Percentiles rank a stretch among this genome's conserved stretches.
phyloP scores from a whole-genome alignment of 2,113 vertebrate species.

The Cinclus mexicanus region DNA sequence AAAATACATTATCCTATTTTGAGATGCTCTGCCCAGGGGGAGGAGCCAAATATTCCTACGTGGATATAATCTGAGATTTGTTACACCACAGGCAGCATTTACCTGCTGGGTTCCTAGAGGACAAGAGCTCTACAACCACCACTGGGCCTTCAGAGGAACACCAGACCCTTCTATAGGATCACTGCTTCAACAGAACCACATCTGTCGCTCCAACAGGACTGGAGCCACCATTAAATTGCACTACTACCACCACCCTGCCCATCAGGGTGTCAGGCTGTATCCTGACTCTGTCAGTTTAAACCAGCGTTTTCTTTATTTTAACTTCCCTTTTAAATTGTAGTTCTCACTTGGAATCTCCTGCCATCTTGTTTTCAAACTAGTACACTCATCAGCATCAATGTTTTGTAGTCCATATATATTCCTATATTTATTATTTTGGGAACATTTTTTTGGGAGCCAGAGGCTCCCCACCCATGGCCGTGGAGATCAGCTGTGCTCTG shows the following conservation, averaged over 20 bases:
- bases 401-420: background rate
- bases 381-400: background rate
- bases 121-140: background rate
- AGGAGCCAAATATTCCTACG: background rate
- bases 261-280: too few species aligned
- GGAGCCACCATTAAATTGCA: background rate
- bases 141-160: background rate
- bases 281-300: background rate
- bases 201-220: background rate
- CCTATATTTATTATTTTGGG: too few species aligned
- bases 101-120: background rate
- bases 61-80: background rate
- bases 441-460: background rate
- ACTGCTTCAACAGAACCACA: background rate
- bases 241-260: background rate
- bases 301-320: background rate
- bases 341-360: background rate
- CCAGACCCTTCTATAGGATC: background rate
- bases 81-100: background rate
- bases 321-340: background rate
- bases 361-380: background rate
- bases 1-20: background rate
- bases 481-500: background rate
- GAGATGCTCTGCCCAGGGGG: background rate
- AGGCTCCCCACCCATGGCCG: rapidly evolving